Percentiles rank a stretch among this genome's conserved stretches.
Evolutionary conservation across 2,113 vertebrate species (phyloP).

Genomic region (Platysteira castanea): DNA sequence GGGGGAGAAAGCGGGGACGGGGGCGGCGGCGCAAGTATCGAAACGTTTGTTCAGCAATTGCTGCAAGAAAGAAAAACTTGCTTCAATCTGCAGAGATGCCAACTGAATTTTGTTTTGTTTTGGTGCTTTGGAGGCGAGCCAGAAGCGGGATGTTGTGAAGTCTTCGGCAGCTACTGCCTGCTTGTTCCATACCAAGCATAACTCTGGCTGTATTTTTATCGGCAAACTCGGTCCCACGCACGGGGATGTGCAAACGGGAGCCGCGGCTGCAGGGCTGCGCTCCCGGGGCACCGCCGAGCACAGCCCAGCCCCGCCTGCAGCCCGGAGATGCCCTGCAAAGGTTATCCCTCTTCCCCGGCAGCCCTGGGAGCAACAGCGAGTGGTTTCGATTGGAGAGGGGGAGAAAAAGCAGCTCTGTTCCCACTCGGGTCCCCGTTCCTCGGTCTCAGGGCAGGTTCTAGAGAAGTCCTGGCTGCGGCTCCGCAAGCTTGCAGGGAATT

Average conservation of each 20-base stretch:
- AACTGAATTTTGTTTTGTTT: conserved; percentile 25
- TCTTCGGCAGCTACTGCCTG: conserved; percentile 25
- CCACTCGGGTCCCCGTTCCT: accelerated
- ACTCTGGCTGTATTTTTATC: conserved; percentile 63
- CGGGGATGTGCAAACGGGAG: neutral
- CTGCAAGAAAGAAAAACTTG: neutral
- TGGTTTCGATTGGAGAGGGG: neutral
- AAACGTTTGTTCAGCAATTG: conserved; percentile 64
- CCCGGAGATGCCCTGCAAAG: neutral
- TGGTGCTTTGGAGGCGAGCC: conserved; percentile 22
- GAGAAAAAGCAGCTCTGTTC: neutral
- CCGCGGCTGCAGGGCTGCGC: neutral
- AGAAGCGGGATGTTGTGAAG: conserved; percentile 34
- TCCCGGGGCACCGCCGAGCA: neutral
- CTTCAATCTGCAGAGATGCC: conserved; percentile 50
- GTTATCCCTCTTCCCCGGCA: neutral
- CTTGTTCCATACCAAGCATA: conserved; percentile 61
- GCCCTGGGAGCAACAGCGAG: neutral
- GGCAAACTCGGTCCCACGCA: conserved; percentile 52
- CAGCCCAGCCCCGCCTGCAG: neutral
- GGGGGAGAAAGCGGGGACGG: neutral
- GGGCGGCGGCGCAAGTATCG: neutral
- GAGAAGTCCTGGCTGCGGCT: neutral
- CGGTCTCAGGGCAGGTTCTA: neutral
- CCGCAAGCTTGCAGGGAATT: neutral